Evolutionary conservation across 2,113 vertebrate species (phyloP).

Genomic region (Colius striatus): DNA sequence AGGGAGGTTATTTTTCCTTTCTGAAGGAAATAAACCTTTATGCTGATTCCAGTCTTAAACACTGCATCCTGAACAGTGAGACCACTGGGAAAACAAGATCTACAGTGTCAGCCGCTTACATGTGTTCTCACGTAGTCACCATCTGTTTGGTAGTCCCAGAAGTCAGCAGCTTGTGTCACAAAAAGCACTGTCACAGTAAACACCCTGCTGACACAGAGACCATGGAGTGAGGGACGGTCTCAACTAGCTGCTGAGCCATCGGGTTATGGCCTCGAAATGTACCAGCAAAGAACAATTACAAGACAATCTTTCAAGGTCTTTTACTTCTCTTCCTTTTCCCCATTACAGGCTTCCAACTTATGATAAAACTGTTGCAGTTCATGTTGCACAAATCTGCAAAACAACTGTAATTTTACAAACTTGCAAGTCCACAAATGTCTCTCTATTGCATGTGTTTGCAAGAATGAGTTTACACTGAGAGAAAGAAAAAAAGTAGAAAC

Average conservation of each 20-base stretch:
- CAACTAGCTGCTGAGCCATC: constrained; percentile 14
- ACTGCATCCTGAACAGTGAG: not conserved
- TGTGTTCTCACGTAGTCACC: constrained; percentile 37
- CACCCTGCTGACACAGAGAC: constrained; percentile 54
- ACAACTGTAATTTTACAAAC: not conserved
- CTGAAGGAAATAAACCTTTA: not conserved
- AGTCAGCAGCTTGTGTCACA: constrained; percentile 24
- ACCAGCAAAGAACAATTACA: not conserved
- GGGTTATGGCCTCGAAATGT: not conserved
- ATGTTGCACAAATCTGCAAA: not conserved
- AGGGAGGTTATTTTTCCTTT: not conserved
- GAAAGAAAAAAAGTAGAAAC: not conserved
- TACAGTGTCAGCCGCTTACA: constrained; percentile 59
- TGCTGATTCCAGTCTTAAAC: not conserved
- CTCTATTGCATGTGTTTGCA: not conserved
- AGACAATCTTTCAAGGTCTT: not conserved
- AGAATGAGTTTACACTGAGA: not conserved
- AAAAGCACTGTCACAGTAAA: constrained; percentile 39
- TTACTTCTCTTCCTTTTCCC: not conserved
- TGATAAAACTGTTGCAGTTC: not conserved
- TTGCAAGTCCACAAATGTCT: not conserved
- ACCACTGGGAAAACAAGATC: constrained; percentile 42
- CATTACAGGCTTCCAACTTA: not conserved
- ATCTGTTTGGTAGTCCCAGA: constrained; percentile 50
- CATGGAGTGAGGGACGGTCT: not conserved